phyloP scores from a whole-genome alignment of 2,888 invertebrate species.

The Chelonus formosanus region DNA sequence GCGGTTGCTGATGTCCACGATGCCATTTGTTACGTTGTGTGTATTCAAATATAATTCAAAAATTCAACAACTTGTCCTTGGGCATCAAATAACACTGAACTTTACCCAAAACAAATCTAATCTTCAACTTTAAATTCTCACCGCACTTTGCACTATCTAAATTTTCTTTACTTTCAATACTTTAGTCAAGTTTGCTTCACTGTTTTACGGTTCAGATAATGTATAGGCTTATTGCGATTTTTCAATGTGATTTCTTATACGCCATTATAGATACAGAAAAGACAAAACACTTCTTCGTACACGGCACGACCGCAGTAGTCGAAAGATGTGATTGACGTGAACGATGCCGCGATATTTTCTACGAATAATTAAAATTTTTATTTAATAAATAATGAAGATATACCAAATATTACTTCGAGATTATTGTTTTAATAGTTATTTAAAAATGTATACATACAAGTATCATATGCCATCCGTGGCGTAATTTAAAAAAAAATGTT shows the following conservation, averaged over 20 bases:
- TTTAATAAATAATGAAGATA: neutral
- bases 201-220: constrained; percentile 20
- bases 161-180: constrained; percentile 4
- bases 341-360: constrained; percentile 31
- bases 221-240: constrained; percentile 37
- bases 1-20: constrained; percentile 56
- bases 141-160: neutral
- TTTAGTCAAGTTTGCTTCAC: constrained; percentile 13
- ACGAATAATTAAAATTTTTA: constrained; percentile 20
- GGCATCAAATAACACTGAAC: constrained; percentile 8
- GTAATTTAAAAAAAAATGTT: too few species aligned
- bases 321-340: constrained; percentile 34
- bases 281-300: constrained; percentile 37
- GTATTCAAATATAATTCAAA: constrained; percentile 1
- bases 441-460: too few species aligned
- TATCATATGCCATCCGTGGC: too few species aligned
- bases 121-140: constrained; percentile 15
- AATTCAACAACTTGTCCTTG: neutral
- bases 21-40: constrained; percentile 44
- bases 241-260: constrained; percentile 38
- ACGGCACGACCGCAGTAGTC: constrained; percentile 4
- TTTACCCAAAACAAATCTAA: constrained; percentile 20
- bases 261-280: constrained; percentile 41
- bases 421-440: too few species aligned
- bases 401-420: neutral